These are phyloP conservation scores for Thyatira batis DNA, from an alignment of 2,888 invertebrate genomes.

Conservation along the genomic window DNA sequence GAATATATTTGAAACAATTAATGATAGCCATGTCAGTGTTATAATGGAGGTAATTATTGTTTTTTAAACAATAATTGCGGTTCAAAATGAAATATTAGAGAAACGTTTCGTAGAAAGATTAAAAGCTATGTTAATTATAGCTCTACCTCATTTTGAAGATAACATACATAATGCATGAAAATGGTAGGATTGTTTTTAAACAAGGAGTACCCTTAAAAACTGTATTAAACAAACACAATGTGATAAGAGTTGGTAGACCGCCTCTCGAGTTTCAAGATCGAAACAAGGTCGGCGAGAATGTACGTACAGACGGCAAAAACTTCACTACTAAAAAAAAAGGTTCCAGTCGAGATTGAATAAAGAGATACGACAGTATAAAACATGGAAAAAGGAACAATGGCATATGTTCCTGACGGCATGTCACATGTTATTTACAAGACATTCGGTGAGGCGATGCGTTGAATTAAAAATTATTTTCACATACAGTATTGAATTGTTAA, in stretches of 20 bases:
- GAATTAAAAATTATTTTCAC: neutral
- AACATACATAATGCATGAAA: neutral
- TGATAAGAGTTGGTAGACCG: neutral
- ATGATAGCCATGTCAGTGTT: neutral
- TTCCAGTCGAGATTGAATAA: constrained; percentile 19
- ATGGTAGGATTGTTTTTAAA: neutral
- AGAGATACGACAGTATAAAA: constrained; percentile 28
- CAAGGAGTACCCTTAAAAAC: neutral
- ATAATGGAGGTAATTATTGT: neutral
- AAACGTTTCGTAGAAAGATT: no score
- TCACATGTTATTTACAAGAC: neutral
- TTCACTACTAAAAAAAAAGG: constrained; percentile 18
- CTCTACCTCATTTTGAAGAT: neutral
- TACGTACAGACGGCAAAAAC: constrained; percentile 29
- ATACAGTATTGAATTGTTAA: neutral
- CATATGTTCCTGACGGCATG: constrained; percentile 4
- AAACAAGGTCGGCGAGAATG: constrained; percentile 38
- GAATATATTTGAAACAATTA: neutral
- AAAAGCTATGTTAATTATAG: no score
- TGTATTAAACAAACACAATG: neutral
- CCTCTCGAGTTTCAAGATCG: constrained; percentile 37
- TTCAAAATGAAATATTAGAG: no score
- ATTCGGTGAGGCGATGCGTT: neutral
- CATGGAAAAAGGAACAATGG: constrained; percentile 4
- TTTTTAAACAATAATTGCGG: no score